A percentile compares a stretch with the other conserved stretches of the same genome.
Evolutionary conservation across 2,888 invertebrate genomes (phyloP).

Genomic region (Notodromas monacha): DNA sequence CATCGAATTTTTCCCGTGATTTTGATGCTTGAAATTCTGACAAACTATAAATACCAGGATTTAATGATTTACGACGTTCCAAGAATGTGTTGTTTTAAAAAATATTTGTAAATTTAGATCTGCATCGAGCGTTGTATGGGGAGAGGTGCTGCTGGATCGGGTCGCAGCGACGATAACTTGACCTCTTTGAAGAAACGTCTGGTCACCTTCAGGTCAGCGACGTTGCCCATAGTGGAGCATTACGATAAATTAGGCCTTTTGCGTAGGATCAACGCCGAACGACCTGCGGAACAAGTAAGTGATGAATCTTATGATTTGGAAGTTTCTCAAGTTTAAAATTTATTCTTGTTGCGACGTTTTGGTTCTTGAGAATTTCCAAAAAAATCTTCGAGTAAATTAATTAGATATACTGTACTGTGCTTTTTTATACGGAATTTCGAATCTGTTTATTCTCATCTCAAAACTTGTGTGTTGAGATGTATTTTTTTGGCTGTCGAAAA

Average conservation of each 20-base stretch:
- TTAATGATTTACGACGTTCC: no score
- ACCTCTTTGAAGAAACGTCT: slow-evolving; percentile 59
- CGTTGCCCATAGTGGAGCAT: slow-evolving; percentile 58
- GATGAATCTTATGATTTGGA: slow-evolving; percentile 17
- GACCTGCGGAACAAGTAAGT: slow-evolving; percentile 27
- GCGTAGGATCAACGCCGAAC: slow-evolving; percentile 35
- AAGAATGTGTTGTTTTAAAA: slow-evolving; percentile 6
- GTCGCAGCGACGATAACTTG: slow-evolving; percentile 70
- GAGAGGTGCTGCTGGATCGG: slow-evolving; percentile 59
- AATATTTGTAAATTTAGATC: slow-evolving; percentile 16
- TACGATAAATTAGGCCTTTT: slow-evolving; percentile 37
- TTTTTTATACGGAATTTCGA: no score
- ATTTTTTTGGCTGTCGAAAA: no score
- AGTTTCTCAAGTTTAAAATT: slow-evolving; percentile 26
- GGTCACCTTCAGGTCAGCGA: slow-evolving; percentile 46
- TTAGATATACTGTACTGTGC: no score
- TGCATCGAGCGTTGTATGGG: slow-evolving; percentile 56
- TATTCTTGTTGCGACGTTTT: no score
- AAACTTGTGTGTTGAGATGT: no score
- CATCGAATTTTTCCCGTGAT: no score
- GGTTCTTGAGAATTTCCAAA: no score
- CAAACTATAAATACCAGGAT: no score
- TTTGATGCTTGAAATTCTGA: no score
- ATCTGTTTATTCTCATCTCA: no score
- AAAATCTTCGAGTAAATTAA: no score